A percentile compares a stretch with the other conserved stretches of the same genome.
These are phyloP conservation scores for Menidia beryllina DNA, from an alignment of 2,113 vertebrate species.

Conservation along the genomic window DNA sequence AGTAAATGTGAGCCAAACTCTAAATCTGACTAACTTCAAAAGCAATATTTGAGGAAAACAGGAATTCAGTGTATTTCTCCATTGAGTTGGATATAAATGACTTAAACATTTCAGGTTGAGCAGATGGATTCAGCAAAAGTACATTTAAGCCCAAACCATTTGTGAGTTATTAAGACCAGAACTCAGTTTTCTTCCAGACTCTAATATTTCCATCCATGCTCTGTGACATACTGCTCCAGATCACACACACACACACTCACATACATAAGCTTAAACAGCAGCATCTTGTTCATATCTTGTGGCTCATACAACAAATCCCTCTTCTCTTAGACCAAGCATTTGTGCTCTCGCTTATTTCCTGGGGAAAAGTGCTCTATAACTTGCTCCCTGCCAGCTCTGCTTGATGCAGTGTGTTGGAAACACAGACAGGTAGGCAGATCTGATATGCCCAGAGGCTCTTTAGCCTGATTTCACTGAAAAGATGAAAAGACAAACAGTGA, in stretches of 20 bases:
- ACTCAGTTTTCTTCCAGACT: too few species aligned
- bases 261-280: not conserved
- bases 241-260: not conserved
- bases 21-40: too few species aligned
- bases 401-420: constrained; percentile 52
- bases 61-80: too few species aligned
- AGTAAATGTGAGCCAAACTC: too few species aligned
- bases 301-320: constrained; percentile 42
- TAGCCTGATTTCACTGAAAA: constrained; percentile 52
- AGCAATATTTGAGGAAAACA: too few species aligned
- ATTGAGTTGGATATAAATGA: too few species aligned
- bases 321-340: constrained; percentile 32
- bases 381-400: constrained; percentile 14
- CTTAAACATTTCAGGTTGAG: too few species aligned
- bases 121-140: too few species aligned
- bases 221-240: too few species aligned
- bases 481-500: constrained; percentile 67
- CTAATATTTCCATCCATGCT: too few species aligned
- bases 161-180: too few species aligned
- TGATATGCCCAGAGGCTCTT: constrained; percentile 36
- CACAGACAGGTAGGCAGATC: constrained; percentile 45
- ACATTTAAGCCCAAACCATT: too few species aligned
- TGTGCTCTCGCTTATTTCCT: constrained; percentile 43
- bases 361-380: constrained; percentile 6
- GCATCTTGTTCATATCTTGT: constrained; percentile 42